These are phyloP conservation scores for Epinotia demarniana DNA, from an alignment of 2,888 invertebrate species.

Conservation along the genomic window DNA sequence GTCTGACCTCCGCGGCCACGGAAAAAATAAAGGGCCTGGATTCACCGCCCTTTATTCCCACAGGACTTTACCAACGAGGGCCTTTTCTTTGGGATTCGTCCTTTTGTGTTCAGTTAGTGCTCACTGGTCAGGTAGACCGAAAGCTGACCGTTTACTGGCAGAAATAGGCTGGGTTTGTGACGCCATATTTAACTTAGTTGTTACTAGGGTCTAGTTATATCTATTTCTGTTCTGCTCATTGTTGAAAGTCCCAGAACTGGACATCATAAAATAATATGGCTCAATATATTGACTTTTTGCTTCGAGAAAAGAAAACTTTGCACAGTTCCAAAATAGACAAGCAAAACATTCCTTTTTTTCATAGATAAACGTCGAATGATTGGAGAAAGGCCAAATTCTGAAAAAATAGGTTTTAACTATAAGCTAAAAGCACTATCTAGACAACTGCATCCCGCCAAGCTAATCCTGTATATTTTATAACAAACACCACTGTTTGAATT, in stretches of 20 bases:
- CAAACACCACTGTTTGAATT: slow-evolving; percentile 14
- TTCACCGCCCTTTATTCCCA: slow-evolving; percentile 51
- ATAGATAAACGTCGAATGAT: neutral
- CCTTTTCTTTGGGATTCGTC: neutral
- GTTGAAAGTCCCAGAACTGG: neutral
- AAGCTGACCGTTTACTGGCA: neutral
- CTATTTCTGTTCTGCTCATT: neutral
- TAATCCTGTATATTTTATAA: slow-evolving; percentile 1
- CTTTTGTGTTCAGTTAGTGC: neutral
- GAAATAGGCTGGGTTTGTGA: neutral
- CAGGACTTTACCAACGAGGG: neutral
- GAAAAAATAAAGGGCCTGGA: slow-evolving; percentile 63
- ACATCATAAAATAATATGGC: too few species aligned
- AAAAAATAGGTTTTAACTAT: neutral
- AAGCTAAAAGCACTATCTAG: neutral
- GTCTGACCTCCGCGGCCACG: slow-evolving; percentile 72
- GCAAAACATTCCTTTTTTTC: too few species aligned
- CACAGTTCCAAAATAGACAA: too few species aligned
- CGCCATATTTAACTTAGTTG: neutral
- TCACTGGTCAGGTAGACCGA: slow-evolving; percentile 3
- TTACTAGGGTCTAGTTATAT: too few species aligned
- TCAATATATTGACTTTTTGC: too few species aligned
- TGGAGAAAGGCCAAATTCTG: neutral
- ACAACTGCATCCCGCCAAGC: neutral
- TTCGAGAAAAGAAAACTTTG: too few species aligned